Evolutionary conservation across 2,888 invertebrate species (phyloP).

Genomic region (Adelphocoris suturalis): DNA sequence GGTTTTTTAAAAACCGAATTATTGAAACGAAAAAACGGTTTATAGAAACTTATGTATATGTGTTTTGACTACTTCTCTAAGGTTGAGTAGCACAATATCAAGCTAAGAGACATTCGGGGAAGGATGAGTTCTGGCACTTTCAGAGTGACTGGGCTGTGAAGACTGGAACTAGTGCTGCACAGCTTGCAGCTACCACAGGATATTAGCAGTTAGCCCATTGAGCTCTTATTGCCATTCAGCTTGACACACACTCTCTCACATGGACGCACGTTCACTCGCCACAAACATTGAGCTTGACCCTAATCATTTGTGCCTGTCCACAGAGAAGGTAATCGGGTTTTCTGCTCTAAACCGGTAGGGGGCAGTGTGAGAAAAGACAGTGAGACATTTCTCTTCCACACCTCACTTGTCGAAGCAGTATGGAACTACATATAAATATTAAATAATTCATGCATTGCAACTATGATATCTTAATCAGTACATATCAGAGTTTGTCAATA

Average conservation of each 20-base stretch:
- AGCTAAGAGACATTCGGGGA: constrained; percentile 14
- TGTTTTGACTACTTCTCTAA: neutral
- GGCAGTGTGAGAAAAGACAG: neutral
- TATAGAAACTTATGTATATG: neutral
- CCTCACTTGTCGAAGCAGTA: neutral
- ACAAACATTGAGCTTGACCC: constrained; percentile 74
- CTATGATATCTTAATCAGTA: too few relatives aligned
- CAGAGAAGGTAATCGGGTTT: constrained; percentile 61
- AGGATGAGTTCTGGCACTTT: constrained; percentile 45
- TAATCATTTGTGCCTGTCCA: constrained; percentile 71
- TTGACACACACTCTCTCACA: constrained; percentile 46
- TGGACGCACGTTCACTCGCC: constrained; percentile 68
- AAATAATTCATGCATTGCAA: neutral
- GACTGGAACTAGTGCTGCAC: constrained; percentile 70
- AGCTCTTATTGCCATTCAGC: constrained; percentile 73
- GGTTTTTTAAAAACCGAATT: too few relatives aligned
- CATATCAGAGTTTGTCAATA: too few relatives aligned
- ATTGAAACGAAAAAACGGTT: too few relatives aligned
- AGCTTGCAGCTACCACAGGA: constrained; percentile 74
- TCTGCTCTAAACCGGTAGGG: constrained; percentile 46
- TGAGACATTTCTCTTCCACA: neutral
- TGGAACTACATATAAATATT: neutral
- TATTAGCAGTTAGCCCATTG: constrained; percentile 75
- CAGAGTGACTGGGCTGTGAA: constrained; percentile 53
- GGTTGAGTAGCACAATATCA: neutral